Evolutionary conservation across 2,888 invertebrate species (phyloP).

Genomic region (Craniophora ligustri): DNA sequence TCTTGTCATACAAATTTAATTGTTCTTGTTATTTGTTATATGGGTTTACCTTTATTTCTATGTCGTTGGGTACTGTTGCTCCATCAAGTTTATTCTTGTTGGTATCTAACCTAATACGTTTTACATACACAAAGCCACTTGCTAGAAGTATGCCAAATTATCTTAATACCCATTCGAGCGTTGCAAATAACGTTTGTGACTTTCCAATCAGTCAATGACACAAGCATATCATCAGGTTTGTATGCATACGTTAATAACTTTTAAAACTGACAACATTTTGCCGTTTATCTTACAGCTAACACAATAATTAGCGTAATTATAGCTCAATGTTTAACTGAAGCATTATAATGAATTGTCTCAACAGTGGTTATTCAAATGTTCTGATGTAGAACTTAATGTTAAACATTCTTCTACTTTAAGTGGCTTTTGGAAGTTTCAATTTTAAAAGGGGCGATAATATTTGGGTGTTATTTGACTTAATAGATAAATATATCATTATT

Average conservation of each 20-base stretch:
- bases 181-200: conserved; percentile 49
- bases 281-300: conserved; percentile 35
- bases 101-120: no score
- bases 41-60: no score
- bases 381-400: conserved; percentile 14
- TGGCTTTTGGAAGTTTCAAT: neutral
- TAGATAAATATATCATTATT: no score
- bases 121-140: neutral
- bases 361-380: conserved; percentile 20
- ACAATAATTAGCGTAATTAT: conserved; percentile 49
- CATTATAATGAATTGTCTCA: conserved; percentile 34
- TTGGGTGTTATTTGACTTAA: no score
- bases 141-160: conserved; percentile 32
- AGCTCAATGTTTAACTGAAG: conserved; percentile 37
- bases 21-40: no score
- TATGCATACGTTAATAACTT: conserved; percentile 47
- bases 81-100: no score
- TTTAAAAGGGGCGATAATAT: no score
- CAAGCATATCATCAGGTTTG: conserved; percentile 42
- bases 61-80: no score
- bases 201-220: conserved; percentile 55
- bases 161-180: conserved; percentile 43
- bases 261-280: conserved; percentile 41
- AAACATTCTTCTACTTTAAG: neutral
- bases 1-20: no score